Conservation (phyloP, 2,797 vertebrate genomes). For the Lithobates pipiens region DNA sequence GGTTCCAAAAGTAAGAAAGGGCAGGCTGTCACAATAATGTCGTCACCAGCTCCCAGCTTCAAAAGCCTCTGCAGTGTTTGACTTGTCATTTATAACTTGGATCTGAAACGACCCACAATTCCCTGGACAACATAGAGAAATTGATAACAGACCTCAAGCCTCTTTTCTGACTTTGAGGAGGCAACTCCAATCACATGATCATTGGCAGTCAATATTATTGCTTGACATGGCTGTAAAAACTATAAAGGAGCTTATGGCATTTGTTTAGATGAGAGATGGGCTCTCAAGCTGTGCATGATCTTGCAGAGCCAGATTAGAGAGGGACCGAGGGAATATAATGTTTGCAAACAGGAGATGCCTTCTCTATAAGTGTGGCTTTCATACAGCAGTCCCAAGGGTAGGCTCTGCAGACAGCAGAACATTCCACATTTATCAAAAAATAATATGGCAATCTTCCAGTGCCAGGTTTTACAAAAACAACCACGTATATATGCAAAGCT, state of each 20-base stretch:
- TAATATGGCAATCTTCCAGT: conserved; percentile 73
- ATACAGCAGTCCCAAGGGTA: conserved; percentile 73
- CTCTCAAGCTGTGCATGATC: conserved; percentile 78
- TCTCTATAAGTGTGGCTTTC: conserved; percentile 82
- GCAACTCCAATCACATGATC: conserved; percentile 80
- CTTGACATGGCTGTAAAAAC: conserved; percentile 82
- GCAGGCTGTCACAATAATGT: conserved; percentile 81
- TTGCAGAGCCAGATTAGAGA: conserved; percentile 78
- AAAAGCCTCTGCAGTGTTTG: conserved; percentile 85
- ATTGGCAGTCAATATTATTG: conserved; percentile 83
- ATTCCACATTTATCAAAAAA: conserved; percentile 81
- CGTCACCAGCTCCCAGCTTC: conserved; percentile 82
- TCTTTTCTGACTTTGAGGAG: conserved; percentile 79
- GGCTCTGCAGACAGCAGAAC: conserved; percentile 77
- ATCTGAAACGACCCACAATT: conserved; percentile 81
- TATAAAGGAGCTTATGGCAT: conserved; percentile 80
- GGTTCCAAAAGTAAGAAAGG: conserved; percentile 77
- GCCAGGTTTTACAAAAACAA: conserved; percentile 67
- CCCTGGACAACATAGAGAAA: conserved; percentile 83
- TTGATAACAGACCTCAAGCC: conserved; percentile 88
- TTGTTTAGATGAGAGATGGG: conserved; percentile 83
- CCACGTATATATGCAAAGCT: conserved; percentile 66
- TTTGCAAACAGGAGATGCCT: conserved; percentile 84
- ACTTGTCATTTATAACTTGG: conserved; percentile 91
- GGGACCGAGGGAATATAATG: conserved; percentile 80